phyloP scores from a whole-genome alignment of 23 tunicate genomes.

The Halocynthia roretzi region DNA sequence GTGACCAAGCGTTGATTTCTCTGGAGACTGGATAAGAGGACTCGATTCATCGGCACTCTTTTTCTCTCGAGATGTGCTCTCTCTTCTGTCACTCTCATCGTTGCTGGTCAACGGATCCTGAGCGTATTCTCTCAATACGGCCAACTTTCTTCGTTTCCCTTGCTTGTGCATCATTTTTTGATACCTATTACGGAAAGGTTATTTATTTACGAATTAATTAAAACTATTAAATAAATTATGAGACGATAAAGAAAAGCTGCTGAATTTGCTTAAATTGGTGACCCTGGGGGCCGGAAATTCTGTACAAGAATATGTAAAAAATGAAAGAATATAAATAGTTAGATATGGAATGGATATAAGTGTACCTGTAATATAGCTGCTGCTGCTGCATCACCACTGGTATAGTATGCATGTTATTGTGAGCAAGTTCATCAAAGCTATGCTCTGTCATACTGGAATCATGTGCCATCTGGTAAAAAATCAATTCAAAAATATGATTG shows the following conservation, averaged over 20 bases:
- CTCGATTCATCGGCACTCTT: conserved; percentile 1
- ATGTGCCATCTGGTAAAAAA: not conserved
- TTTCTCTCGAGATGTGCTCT: not conserved
- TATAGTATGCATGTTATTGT: conserved; percentile 81
- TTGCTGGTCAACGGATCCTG: conserved; percentile 85
- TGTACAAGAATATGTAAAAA: too few species aligned
- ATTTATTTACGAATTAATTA: not conserved
- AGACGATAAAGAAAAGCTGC: not conserved
- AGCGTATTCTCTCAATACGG: conserved; percentile 76
- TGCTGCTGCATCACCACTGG: conserved; percentile 58
- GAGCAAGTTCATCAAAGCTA: conserved; percentile 53
- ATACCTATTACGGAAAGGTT: conserved; percentile 27
- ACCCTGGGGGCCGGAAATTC: too few species aligned
- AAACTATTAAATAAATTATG: not conserved
- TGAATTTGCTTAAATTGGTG: too few species aligned
- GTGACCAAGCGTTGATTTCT: not conserved
- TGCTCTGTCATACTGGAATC: conserved; percentile 85
- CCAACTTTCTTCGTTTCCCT: conserved; percentile 33
- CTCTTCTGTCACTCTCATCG: conserved; percentile 24
- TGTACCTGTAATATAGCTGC: conserved; percentile 29
- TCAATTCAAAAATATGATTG: too few species aligned
- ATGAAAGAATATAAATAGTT: not conserved
- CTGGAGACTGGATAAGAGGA: conserved; percentile 1
- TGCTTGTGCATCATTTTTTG: conserved; percentile 54
- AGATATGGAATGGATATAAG: not conserved